Evolutionary conservation across 2,888 invertebrate genomes (phyloP), one percentile per base, ranked within the genome.

Genomic region (Microplitis manilae): DNA sequence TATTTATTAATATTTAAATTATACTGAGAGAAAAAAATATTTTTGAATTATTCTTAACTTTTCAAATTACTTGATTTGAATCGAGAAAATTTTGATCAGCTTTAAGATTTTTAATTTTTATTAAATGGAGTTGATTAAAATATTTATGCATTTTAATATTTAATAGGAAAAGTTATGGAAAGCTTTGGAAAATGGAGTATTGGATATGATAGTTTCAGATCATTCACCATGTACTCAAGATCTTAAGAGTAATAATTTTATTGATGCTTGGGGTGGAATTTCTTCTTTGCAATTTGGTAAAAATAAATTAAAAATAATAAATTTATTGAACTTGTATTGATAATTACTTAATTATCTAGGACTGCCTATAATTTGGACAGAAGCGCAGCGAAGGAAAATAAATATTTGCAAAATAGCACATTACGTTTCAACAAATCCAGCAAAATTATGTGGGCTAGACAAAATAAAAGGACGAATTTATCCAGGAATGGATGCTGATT

Each of bases 231-330:
- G 90, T 83, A 80, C 86, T 1, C 84, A 85, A 13, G 82, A 87
- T 17, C 79, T 89, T 2, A 86, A 86, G 72, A 89, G 85, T 20
- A 93, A 93, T 40, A 92, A 94, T 84, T 94, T 94, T 84, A 85
- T 94, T 77, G 92, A 92, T 81, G 94, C 95, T 40, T 94, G 94
- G 94, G 94, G 94, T 41, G 95, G 95, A 68, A 94, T 95, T 78
- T 93, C 94, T 0, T 94, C 94, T 0, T 89, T 95, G 38, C 95
- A 95, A 86, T 93, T 94, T 86, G 94, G 94, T 93, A 88, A 79
- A 8, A n/a, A 39, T 64, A 15, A 15, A 64, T 50, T 79, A n/a
- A 74, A n/a, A 74, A 38, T 59, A 68, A 40, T 38, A 5, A 59
- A 68, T 15, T 59, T 40, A 13, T 50, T 9, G 71, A 61, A 65